These are phyloP conservation scores for Heliconius nattereri DNA, from an alignment of 1,140 invertebrate genomes.

Conservation along the genomic window DNA sequence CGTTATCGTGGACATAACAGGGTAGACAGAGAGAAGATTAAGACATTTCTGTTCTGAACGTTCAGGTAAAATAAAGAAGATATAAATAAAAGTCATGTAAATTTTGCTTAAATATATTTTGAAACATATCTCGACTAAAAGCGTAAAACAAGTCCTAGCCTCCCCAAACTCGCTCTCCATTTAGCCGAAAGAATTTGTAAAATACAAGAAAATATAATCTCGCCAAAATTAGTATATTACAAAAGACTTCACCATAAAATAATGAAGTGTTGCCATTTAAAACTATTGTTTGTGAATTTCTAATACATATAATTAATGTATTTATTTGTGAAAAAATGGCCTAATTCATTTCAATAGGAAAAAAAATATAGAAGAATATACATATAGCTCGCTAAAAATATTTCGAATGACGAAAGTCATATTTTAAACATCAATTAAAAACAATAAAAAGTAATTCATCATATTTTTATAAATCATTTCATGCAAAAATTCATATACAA, in stretches of 20 bases:
- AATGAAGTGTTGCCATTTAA: slow-evolving; percentile 18
- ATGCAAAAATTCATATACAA: background rate
- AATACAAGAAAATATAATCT: slow-evolving; percentile 23
- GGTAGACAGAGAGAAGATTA: too few relatives aligned
- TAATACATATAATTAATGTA: background rate
- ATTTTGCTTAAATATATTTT: slow-evolving; percentile 64
- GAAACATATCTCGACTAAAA: slow-evolving; percentile 62
- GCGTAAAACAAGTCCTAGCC: slow-evolving; percentile 59
- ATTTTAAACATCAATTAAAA: background rate
- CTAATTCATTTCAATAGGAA: background rate
- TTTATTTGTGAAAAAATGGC: background rate
- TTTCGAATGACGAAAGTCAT: background rate
- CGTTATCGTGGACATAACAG: too few relatives aligned
- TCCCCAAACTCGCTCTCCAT: slow-evolving; percentile 21
- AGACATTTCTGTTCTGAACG: too few relatives aligned
- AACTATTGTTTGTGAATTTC: background rate
- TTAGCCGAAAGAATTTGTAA: slow-evolving; percentile 22
- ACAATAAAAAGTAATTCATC: background rate
- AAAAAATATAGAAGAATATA: background rate
- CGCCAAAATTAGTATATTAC: slow-evolving; percentile 27
- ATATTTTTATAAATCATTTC: background rate
- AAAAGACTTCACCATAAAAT: slow-evolving; percentile 23
- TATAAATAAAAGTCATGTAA: slow-evolving; percentile 41
- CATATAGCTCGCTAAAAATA: background rate
- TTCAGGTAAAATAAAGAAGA: background rate